A percentile compares a stretch with the other conserved stretches of the same genome.
Conservation (phyloP, 2,888 invertebrate genomes). For the Sminthurides aquaticus region DNA sequence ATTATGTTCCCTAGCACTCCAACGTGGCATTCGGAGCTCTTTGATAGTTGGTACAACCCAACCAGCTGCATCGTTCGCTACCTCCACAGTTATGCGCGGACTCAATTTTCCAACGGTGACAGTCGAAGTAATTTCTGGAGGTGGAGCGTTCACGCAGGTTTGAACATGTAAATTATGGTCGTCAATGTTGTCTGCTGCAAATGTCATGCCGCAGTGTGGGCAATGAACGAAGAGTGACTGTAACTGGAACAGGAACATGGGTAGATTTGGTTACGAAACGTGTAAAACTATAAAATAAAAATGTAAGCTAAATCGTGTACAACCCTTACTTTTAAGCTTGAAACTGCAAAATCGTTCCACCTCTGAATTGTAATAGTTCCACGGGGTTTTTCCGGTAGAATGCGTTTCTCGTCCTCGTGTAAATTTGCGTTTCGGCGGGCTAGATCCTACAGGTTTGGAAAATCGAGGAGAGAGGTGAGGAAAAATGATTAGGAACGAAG, state of each 20-base stretch:
- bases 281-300: too few species aligned
- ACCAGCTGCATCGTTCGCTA: constrained; percentile 8
- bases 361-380: constrained; percentile 14
- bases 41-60: constrained; percentile 12
- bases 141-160: neutral
- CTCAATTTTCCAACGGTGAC: neutral
- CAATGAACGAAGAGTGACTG: constrained; percentile 10
- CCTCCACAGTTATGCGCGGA: neutral
- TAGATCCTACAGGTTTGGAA: neutral
- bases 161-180: constrained; percentile 3
- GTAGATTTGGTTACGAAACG: too few species aligned
- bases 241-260: neutral
- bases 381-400: constrained; percentile 13
- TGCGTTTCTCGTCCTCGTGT: constrained; percentile 8
- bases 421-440: neutral
- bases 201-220: constrained; percentile 14
- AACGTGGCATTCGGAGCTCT: neutral
- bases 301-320: neutral
- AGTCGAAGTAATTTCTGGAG: neutral
- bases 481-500: constrained; percentile 2
- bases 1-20: too few species aligned
- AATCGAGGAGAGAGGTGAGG: neutral
- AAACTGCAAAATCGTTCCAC: constrained; percentile 16
- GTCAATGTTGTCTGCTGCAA: constrained; percentile 4
- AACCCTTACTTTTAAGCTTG: constrained; percentile 8